Evolutionary conservation across 2,113 vertebrate species (phyloP).

Genomic region (Bothrops jararaca): DNA sequence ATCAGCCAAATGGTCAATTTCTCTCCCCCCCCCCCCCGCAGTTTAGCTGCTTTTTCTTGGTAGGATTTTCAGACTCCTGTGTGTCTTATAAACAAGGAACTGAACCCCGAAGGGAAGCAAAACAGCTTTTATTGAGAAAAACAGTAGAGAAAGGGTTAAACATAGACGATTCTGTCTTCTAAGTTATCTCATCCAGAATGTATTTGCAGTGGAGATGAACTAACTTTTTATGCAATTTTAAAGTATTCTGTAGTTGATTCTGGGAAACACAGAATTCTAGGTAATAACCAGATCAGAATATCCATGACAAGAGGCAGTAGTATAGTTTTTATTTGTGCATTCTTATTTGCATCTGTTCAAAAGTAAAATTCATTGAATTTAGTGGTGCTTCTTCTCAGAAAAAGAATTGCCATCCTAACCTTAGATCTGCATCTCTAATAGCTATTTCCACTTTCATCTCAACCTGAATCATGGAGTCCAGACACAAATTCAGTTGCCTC

Average conservation of each 20-base stretch:
- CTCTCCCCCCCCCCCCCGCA: background rate
- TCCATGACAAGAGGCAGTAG: background rate
- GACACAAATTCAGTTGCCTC: background rate
- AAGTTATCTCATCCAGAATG: background rate
- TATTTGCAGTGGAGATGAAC: background rate
- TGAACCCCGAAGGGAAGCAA: background rate
- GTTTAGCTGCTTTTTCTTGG: background rate
- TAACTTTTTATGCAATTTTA: background rate
- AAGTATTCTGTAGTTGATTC: background rate
- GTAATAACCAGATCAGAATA: background rate
- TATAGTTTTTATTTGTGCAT: background rate
- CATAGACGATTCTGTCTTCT: background rate
- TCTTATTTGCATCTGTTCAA: background rate
- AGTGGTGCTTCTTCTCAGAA: background rate
- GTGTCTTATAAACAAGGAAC: background rate
- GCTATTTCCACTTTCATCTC: background rate
- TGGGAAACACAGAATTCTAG: background rate
- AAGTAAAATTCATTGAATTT: background rate
- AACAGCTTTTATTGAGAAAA: background rate
- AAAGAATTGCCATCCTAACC: background rate
- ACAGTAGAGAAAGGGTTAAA: background rate
- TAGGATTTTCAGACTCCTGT: background rate
- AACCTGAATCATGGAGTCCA: background rate
- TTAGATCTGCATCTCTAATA: background rate
- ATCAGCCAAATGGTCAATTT: background rate